Evolutionary conservation across 2,113 vertebrate genomes (phyloP).

Genomic region (Zapus hudsonius): DNA sequence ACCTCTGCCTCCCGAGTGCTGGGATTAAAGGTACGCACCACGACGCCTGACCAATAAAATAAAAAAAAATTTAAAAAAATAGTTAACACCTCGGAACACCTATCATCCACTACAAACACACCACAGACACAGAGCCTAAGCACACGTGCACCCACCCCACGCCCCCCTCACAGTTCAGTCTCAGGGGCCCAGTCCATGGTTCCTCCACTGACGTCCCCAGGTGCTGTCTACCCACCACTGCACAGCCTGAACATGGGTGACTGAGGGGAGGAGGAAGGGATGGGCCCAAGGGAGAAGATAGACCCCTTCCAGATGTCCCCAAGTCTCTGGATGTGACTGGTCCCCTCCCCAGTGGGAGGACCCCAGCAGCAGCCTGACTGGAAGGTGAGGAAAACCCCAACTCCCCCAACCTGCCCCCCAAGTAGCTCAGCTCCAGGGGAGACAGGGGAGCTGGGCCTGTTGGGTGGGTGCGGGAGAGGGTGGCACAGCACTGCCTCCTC

Average conservation of each 20-base stretch:
- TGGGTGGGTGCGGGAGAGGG: too few species aligned
- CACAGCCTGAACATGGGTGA: neutral
- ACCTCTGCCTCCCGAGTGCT: too few species aligned
- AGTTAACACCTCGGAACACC: neutral
- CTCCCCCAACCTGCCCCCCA: neutral
- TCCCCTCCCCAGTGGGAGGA: neutral
- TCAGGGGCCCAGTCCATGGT: neutral
- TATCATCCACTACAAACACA: neutral
- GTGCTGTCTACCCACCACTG: too few species aligned
- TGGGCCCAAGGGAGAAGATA: too few species aligned
- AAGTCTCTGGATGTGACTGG: neutral
- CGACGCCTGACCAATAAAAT: too few species aligned
- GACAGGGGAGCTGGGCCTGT: neutral
- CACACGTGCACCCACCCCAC: neutral
- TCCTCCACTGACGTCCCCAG: neutral
- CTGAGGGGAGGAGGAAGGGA: accelerated
- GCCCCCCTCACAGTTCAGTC: neutral
- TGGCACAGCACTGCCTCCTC: too few species aligned
- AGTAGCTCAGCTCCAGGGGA: neutral
- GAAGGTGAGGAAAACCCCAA: neutral
- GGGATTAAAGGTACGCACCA: too few species aligned
- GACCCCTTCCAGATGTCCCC: neutral
- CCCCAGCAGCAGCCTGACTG: neutral
- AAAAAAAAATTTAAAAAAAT: too few species aligned
- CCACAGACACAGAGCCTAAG: too few species aligned